Evolutionary conservation across 2,888 invertebrate genomes (phyloP).

Genomic region (Plemyria rubiginata): DNA sequence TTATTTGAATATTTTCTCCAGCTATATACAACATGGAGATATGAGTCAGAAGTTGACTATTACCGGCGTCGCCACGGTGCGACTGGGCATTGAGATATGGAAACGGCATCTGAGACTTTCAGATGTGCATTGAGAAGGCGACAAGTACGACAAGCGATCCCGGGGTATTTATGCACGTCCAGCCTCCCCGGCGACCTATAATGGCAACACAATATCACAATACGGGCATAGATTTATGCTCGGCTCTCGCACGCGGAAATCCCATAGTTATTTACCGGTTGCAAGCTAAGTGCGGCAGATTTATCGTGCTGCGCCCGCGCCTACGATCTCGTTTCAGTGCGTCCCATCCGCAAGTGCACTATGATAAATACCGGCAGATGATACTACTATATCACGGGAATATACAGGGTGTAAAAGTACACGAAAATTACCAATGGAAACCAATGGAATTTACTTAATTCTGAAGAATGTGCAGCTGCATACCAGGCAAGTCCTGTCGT

Average conservation of each 20-base stretch:
- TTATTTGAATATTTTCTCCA: slow-evolving; percentile 31
- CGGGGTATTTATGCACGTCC: slow-evolving; percentile 77
- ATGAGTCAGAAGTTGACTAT: slow-evolving; percentile 34
- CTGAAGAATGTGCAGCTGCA: neutral
- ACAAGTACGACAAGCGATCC: slow-evolving; percentile 52
- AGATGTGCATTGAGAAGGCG: slow-evolving; percentile 56
- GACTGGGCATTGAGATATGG: slow-evolving; percentile 56
- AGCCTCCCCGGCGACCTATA: slow-evolving; percentile 74
- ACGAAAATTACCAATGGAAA: no score
- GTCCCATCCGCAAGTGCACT: slow-evolving; percentile 59
- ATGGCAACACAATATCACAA: slow-evolving; percentile 85
- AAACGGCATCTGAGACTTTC: slow-evolving; percentile 49
- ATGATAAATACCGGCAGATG: slow-evolving; percentile 62
- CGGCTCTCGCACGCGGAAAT: slow-evolving; percentile 83
- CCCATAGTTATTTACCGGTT: slow-evolving; percentile 85
- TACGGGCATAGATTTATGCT: slow-evolving; percentile 83
- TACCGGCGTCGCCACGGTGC: slow-evolving; percentile 44
- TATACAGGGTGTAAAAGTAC: slow-evolving; percentile 32
- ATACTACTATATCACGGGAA: slow-evolving; percentile 63
- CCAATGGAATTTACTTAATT: neutral
- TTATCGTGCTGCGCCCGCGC: slow-evolving; percentile 74
- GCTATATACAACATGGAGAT: slow-evolving; percentile 28
- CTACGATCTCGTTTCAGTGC: slow-evolving; percentile 79
- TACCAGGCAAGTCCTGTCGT: no score
- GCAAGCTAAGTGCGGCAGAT: slow-evolving; percentile 84